phyloP scores from a whole-genome alignment of 23 tunicate species.

The Ciona savignyi region DNA sequence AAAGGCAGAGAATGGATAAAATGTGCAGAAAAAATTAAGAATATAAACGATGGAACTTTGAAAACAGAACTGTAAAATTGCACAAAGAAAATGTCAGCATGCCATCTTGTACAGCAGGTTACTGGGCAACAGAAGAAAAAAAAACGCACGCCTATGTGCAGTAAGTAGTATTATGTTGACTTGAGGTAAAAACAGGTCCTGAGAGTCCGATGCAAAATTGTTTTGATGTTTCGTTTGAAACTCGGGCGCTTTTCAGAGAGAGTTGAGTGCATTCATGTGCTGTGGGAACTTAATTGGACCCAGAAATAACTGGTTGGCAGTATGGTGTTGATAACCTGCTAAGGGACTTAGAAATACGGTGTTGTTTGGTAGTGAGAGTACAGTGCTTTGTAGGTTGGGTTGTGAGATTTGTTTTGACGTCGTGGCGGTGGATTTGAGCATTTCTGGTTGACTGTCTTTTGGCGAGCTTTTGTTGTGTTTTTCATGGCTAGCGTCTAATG shows the following conservation, averaged over 20 bases:
- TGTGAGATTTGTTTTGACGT: background rate
- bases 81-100: too few species aligned
- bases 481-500: too few species aligned
- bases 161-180: background rate
- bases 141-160: background rate
- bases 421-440: background rate
- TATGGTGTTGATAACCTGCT: background rate
- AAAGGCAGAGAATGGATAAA: too few species aligned
- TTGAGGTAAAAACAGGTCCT: background rate
- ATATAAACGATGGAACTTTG: background rate
- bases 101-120: too few species aligned
- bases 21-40: too few species aligned
- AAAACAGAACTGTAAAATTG: too few species aligned
- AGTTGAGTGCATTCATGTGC: background rate
- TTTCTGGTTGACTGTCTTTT: background rate
- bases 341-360: background rate
- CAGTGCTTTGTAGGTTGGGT: background rate
- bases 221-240: too few species aligned
- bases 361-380: background rate
- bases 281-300: background rate
- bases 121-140: too few species aligned
- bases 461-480: background rate
- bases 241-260: background rate
- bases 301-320: background rate
- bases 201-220: too few species aligned